Percentiles rank a stretch among this genome's conserved stretches.
These are phyloP conservation scores for Acestrorhynchus altus DNA, from an alignment of 2,797 vertebrate genomes.

Conservation along the genomic window DNA sequence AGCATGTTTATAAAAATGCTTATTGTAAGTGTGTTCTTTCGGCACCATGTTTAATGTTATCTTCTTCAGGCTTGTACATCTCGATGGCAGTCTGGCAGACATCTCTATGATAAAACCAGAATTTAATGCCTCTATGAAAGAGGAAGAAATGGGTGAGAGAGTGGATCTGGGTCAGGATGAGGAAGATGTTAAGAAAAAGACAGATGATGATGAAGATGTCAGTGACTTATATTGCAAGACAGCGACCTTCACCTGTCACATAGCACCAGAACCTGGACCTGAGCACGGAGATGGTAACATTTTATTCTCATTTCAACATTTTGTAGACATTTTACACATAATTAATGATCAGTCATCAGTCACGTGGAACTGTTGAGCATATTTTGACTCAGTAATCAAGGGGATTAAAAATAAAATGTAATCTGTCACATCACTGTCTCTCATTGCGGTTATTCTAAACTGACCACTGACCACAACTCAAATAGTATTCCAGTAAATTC, in stretches of 20 bases:
- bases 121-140: slow-evolving; percentile 53
- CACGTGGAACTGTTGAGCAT: slow-evolving; percentile 1
- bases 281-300: slow-evolving; percentile 79
- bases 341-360: slow-evolving; percentile 14
- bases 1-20: no score
- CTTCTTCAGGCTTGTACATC: slow-evolving; percentile 86
- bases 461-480: no score
- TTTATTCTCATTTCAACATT: background rate
- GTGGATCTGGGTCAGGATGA: slow-evolving; percentile 54
- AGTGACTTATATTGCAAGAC: slow-evolving; percentile 67
- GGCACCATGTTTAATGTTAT: background rate
- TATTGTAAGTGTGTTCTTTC: no score
- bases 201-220: slow-evolving; percentile 54
- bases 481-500: no score
- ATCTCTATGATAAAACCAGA: slow-evolving; percentile 83
- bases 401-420: no score
- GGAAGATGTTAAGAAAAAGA: slow-evolving; percentile 48
- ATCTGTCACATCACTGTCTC: no score
- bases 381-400: background rate
- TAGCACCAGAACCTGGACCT: slow-evolving; percentile 57
- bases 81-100: slow-evolving; percentile 91
- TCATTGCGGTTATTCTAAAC: no score
- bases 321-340: no score
- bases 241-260: slow-evolving; percentile 60
- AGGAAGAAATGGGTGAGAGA: slow-evolving; percentile 51